Percentiles rank a stretch among this genome's conserved stretches.
Evolutionary conservation across 2,888 invertebrate genomes (phyloP).

Genomic region (Schrankia costaestrigalis): DNA sequence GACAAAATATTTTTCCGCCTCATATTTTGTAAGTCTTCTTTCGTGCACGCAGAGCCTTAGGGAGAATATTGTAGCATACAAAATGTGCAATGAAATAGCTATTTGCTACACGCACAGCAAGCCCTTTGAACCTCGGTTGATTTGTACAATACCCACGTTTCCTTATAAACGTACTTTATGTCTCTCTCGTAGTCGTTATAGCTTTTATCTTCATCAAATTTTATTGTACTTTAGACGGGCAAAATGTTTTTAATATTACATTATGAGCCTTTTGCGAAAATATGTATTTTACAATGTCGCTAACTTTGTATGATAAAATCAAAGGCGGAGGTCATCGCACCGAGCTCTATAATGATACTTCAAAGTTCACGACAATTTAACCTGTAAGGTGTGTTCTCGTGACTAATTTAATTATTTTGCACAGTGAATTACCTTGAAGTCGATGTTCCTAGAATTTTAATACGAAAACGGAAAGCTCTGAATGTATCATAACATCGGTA

Average conservation of each 20-base stretch:
- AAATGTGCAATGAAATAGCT: constrained; percentile 13
- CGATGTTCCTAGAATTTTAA: no score
- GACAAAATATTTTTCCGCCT: no score
- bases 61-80: no score
- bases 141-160: constrained; percentile 5
- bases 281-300: constrained; percentile 42
- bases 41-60: no score
- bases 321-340: constrained; percentile 44
- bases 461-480: no score
- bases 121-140: constrained; percentile 11
- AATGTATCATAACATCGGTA: no score
- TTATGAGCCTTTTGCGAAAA: constrained; percentile 42
- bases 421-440: no score
- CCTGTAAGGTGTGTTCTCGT: constrained; percentile 29
- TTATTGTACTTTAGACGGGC: constrained; percentile 7
- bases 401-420: constrained; percentile 13
- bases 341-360: constrained; percentile 33
- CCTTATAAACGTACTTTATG: constrained; percentile 2
- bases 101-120: constrained; percentile 21
- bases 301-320: constrained; percentile 53
- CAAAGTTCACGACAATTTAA: constrained; percentile 32
- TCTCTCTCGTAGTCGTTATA: constrained; percentile 7
- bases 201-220: constrained; percentile 9
- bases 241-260: constrained; percentile 32
- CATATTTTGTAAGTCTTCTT: no score